Evolutionary conservation across 2,888 invertebrate species (phyloP).

Genomic region (Mycogona germanica): DNA sequence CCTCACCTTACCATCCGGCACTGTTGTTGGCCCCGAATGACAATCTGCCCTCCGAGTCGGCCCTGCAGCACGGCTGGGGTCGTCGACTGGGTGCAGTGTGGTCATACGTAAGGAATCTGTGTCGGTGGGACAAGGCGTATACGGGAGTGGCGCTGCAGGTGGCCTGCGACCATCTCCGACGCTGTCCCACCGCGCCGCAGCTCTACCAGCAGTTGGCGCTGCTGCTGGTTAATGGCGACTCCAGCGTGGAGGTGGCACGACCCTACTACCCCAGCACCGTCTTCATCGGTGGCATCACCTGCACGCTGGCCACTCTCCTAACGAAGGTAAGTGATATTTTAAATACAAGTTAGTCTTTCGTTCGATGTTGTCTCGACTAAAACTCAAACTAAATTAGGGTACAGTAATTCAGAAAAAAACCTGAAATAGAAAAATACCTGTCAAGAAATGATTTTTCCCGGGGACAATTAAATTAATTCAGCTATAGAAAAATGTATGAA

Average conservation of each 20-base stretch:
- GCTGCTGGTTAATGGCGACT: conserved; percentile 1
- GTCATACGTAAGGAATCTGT: neutral
- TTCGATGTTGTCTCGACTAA: no score
- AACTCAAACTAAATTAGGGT: no score
- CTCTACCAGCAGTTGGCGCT: neutral
- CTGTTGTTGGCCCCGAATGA: no score
- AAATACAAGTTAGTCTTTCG: no score
- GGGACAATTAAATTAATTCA: no score
- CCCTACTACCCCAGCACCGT: neutral
- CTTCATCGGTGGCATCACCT: neutral
- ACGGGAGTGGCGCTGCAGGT: neutral
- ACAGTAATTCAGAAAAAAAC: no score
- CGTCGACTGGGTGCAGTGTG: neutral
- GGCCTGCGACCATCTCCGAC: neutral
- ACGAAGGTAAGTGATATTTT: no score
- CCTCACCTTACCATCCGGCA: neutral
- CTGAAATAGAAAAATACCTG: no score
- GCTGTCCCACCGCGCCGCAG: neutral
- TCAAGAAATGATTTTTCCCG: no score
- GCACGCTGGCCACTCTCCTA: neutral
- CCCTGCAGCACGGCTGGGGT: neutral
- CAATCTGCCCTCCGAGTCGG: neutral
- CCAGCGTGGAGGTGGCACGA: neutral
- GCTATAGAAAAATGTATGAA: no score
- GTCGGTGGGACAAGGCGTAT: conserved; percentile 2